Conservation (phyloP, 92 coral and sea anemone species). For the Palythoa grandis region DNA sequence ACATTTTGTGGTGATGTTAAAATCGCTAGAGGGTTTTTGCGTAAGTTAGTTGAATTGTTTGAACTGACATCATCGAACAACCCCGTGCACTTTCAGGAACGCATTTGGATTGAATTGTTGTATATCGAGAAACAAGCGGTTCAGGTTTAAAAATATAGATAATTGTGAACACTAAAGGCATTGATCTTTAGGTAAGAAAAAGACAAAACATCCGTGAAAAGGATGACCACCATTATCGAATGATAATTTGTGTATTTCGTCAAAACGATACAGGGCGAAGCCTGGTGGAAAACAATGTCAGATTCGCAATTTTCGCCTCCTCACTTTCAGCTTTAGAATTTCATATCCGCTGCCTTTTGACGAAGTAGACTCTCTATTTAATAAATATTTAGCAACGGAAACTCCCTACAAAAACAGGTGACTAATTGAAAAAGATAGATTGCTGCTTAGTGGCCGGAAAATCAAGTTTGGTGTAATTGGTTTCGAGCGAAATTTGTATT, state of each 20-base stretch:
- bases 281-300: conserved; percentile 6
- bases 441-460: conserved; percentile 75
- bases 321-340: conserved; percentile 56
- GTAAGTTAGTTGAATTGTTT: background rate
- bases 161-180: background rate
- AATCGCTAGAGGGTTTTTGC: background rate
- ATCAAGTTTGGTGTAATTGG: conserved; percentile 27
- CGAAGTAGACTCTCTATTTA: conserved; percentile 76
- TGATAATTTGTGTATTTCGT: background rate
- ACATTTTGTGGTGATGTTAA: background rate
- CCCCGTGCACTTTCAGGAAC: background rate
- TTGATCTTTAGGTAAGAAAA: conserved; percentile 21
- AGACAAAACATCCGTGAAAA: conserved; percentile 3
- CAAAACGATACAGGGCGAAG: conserved; percentile 5
- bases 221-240: background rate
- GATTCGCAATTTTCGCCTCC: conserved; percentile 31
- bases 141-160: background rate
- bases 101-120: background rate
- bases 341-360: conserved; percentile 82
- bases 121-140: background rate
- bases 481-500: conserved; percentile 3
- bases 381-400: conserved; percentile 86
- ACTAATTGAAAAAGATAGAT: conserved; percentile 81
- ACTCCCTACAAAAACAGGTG: conserved; percentile 81
- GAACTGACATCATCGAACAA: no score